These are phyloP conservation scores for Epinephelus moara DNA, from an alignment of 2,113 vertebrate genomes.

Conservation along the genomic window DNA sequence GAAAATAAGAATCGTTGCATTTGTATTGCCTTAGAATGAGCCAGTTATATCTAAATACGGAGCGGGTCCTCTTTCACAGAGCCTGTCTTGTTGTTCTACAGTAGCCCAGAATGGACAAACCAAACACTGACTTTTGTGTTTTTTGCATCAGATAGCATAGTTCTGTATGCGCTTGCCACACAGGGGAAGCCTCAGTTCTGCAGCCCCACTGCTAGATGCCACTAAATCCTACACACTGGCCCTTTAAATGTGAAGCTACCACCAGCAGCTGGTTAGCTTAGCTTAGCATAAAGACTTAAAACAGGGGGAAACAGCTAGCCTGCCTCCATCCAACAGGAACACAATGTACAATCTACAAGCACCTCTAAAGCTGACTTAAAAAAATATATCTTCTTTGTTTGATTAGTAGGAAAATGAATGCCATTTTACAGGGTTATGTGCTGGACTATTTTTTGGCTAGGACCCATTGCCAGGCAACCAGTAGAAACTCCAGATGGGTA, in stretches of 20 bases:
- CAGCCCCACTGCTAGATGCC: too few relatives aligned
- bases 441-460: background rate
- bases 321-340: background rate
- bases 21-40: too few relatives aligned
- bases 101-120: too few relatives aligned
- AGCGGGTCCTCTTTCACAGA: too few relatives aligned
- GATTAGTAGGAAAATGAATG: background rate
- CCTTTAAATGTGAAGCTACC: background rate
- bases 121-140: too few relatives aligned
- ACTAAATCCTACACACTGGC: too few relatives aligned
- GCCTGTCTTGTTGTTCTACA: too few relatives aligned
- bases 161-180: too few relatives aligned
- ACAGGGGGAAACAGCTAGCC: background rate
- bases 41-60: too few relatives aligned
- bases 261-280: background rate
- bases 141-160: too few relatives aligned
- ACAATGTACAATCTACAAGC: background rate
- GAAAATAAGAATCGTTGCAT: too few relatives aligned
- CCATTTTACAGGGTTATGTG: background rate
- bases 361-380: background rate
- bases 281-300: background rate
- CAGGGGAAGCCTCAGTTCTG: too few relatives aligned
- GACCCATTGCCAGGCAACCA: background rate
- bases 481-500: background rate
- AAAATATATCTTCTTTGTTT: background rate